Evolutionary conservation across 1,140 invertebrate species (phyloP), one percentile per base, ranked within the genome.

Genomic region (Drosophila jambulina): DNA sequence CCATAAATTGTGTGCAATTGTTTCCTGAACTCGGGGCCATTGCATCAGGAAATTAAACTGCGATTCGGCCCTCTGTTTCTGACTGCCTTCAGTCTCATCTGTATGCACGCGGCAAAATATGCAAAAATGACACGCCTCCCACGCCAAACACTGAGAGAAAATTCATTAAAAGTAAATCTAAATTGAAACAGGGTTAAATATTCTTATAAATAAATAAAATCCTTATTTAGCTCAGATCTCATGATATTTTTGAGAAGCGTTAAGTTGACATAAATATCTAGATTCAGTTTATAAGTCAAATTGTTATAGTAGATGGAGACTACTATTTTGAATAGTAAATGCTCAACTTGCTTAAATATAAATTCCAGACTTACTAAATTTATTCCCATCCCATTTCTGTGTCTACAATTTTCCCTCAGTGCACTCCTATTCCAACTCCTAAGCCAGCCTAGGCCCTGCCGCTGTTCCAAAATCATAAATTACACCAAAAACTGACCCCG

Each of bases 1-100:
- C 48, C 67, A 82, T 86, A 86, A 86, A 87, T 82, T 80, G 53
- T 38, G 40, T 58, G 21, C 83, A 82, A 87, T 87, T 87, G 83
- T 82, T 87, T 87, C 83, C 83, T 69, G 70, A 79, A 59, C 63
- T 70, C 81, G 62, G 64, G 70, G 56, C 79, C 75, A 49, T 58
- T 75, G 74, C 72, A 78, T 78, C 63, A 78, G 74, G 71, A 77
- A 78, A 70, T 78, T 77, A 77, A 77, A 59, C 56, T 51, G 48
- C 49, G 48, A 40, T 75, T 51, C 69, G 46, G 57, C 34, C 51
- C 43, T 38, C 74, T 51, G 67, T 45, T 43, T 25, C 34, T 32
- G 43, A 8, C 38, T 54, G 60, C 46, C 29, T 45, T 46, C 57
- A 27, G 57, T 25, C 59, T 86, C 83, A 82, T 86, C 83, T 70